phyloP scores from a whole-genome alignment of 1,140 invertebrate species.

The Brachionus sp. region DNA sequence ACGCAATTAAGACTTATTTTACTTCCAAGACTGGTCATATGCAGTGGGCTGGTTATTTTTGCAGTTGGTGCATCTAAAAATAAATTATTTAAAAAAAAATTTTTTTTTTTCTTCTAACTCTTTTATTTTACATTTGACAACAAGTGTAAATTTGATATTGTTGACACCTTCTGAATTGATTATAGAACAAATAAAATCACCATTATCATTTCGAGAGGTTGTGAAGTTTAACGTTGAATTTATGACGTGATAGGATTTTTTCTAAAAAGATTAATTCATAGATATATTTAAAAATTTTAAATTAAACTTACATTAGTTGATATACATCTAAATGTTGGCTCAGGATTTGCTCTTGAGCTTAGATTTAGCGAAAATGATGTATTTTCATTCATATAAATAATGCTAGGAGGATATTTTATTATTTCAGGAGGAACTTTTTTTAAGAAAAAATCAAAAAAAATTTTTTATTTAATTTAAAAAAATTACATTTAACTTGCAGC shows the following conservation, averaged over 20 bases:
- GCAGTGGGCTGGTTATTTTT: neutral
- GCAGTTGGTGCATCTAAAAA: slow-evolving; percentile 29
- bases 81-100: neutral
- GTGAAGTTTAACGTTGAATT: slow-evolving; percentile 26
- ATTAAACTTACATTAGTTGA: slow-evolving; percentile 19
- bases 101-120: neutral
- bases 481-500: slow-evolving; percentile 43
- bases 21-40: neutral
- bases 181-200: slow-evolving; percentile 32
- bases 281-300: neutral
- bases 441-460: neutral
- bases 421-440: slow-evolving; percentile 44
- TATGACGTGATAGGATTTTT: neutral
- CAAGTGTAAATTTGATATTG: slow-evolving; percentile 7
- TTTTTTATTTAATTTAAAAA: neutral
- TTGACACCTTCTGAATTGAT: neutral
- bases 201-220: neutral
- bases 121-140: slow-evolving; percentile 34
- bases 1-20: slow-evolving; percentile 10
- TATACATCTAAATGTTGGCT: neutral
- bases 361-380: slow-evolving; percentile 19
- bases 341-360: slow-evolving; percentile 29
- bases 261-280: neutral
- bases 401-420: slow-evolving; percentile 32
- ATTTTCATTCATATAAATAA: slow-evolving; percentile 45